Evolutionary conservation across 2,797 vertebrate species (phyloP), one percentile per base, ranked within the genome.

Genomic region (Semaprochilodus insignis): DNA sequence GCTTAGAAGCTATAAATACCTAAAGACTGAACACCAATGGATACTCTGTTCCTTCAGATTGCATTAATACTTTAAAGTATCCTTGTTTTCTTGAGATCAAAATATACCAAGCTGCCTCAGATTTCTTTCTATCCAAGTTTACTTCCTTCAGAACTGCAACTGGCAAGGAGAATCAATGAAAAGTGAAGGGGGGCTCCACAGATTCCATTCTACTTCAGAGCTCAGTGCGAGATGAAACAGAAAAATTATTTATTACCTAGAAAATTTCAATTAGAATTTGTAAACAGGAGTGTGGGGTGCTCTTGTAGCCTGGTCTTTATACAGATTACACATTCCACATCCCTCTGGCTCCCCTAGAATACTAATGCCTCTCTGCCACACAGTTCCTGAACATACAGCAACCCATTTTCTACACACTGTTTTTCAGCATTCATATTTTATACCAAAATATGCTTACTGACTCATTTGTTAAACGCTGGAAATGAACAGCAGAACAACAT

Each of bases 191-290:
- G 36, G 31, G 6, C 19, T 77, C 4, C 72, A 65, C 19, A 77
- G 54, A 67, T n/a, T 21, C 15, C 4, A 19, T 51, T 74, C n/a
- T 80, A 62, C 27, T 80, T 80, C 65, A 66, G 82, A 74, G 52
- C 62, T 63, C 23, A 48, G 36, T 23, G 23, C 23, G n/a, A 59
- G 63, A 57, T 19, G 66, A 27, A 59, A n/a, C 5, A 14, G 8
- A 67, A 51, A 60, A 55, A 79, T 69, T 36, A 79, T 79, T 80
- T 75, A 79, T 80, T 55, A 69, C 52, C 40, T 27, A 8, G 21
- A 78, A 73, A 73, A 11, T 63, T 83, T 77, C 65, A 77, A 60
- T 77, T 72, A 82, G 66, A 81, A 77, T 74, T 36, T 72, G 54
- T 75, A 69, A 72, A 78, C 76, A 76, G 70, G 51, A 74, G n/a